phyloP scores from a whole-genome alignment of 2,113 vertebrate genomes.

The Scytalopus superciliaris region DNA sequence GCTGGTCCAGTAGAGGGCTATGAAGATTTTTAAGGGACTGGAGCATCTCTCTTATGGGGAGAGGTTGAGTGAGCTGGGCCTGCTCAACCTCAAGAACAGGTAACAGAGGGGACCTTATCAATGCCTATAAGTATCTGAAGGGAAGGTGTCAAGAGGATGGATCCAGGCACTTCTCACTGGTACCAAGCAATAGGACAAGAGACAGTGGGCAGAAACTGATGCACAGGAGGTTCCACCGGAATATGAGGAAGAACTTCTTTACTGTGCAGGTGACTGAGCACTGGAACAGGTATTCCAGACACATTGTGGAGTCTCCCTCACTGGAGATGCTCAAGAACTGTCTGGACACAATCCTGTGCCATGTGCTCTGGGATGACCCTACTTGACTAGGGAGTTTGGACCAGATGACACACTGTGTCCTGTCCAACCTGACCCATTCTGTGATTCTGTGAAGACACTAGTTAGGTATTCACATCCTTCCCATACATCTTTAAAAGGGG shows the following conservation, averaged over 20 bases:
- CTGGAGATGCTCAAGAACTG: neutral
- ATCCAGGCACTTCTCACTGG: neutral
- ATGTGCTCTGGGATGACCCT: neutral
- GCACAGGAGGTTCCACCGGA: neutral
- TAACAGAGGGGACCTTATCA: neutral
- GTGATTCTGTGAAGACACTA: neutral
- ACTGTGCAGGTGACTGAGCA: neutral
- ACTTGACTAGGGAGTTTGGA: neutral
- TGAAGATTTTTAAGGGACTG: neutral
- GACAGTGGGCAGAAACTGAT: neutral
- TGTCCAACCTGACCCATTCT: neutral
- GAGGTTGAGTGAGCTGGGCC: neutral
- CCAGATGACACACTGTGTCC: neutral
- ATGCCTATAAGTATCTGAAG: neutral
- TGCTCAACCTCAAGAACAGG: neutral
- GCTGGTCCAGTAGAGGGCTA: accelerated
- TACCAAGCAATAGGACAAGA: neutral
- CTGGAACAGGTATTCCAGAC: neutral
- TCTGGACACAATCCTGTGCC: neutral
- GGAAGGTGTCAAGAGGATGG: neutral
- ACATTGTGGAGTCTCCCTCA: neutral
- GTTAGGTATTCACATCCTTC: neutral
- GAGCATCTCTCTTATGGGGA: accelerated
- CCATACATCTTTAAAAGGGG: neutral
- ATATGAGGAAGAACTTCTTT: neutral